A percentile compares a stretch with the other conserved stretches of the same genome.
Conservation (phyloP, 2,113 vertebrate species). For the Centropristis striata region DNA sequence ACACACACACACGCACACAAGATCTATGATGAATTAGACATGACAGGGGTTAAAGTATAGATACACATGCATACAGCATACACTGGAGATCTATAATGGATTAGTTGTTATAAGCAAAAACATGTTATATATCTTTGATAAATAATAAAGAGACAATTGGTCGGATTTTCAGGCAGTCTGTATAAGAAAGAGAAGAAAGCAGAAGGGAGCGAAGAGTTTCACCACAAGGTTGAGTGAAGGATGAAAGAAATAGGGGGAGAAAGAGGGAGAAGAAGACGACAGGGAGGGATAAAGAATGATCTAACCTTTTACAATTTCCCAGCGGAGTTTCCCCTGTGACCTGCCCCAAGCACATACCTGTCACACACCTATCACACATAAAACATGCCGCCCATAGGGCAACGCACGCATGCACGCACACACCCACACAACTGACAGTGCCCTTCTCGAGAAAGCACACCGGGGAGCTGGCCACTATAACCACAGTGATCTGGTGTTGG, state of each 20-base stretch:
- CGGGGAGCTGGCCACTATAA: slow-evolving; percentile 70
- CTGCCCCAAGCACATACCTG: slow-evolving; percentile 81
- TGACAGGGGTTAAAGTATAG: slow-evolving; percentile 85
- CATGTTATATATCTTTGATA: slow-evolving; percentile 40
- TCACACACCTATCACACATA: slow-evolving; percentile 78
- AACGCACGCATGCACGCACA: slow-evolving; percentile 30
- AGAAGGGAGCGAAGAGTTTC: slow-evolving; percentile 21
- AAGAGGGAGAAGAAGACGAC: slow-evolving; percentile 41
- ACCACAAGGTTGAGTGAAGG: slow-evolving; percentile 52
- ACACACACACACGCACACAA: neutral
- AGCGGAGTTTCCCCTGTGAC: slow-evolving; percentile 76
- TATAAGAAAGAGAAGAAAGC: neutral
- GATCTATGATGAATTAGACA: slow-evolving; percentile 86
- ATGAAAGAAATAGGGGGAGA: slow-evolving; percentile 27
- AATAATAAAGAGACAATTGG: slow-evolving; percentile 20
- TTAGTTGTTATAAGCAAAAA: slow-evolving; percentile 52
- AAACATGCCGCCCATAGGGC: slow-evolving; percentile 68
- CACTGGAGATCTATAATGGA: slow-evolving; percentile 52
- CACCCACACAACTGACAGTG: slow-evolving; percentile 76
- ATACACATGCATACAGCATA: slow-evolving; percentile 39
- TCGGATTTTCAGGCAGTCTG: slow-evolving; percentile 18
- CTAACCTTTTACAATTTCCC: slow-evolving; percentile 81
- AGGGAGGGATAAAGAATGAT: slow-evolving; percentile 73
- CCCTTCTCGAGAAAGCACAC: slow-evolving; percentile 68
- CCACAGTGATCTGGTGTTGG: slow-evolving; percentile 59